Evolutionary conservation across 2,888 invertebrate genomes (phyloP).

Genomic region (Caenorhabditis sp.): DNA sequence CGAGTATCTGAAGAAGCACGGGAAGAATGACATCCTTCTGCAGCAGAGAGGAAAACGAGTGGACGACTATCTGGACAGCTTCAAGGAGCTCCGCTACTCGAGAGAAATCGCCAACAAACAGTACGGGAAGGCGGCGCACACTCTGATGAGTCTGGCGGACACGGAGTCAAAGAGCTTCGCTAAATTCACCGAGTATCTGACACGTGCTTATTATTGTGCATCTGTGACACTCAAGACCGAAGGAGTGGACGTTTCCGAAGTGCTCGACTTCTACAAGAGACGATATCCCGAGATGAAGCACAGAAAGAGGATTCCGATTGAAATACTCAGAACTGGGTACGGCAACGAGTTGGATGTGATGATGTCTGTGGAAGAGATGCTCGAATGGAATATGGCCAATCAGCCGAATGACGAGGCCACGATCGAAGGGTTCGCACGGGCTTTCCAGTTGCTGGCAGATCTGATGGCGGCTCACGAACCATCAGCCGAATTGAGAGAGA

Average conservation of each 20-base stretch:
- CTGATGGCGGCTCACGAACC: constrained; percentile 18
- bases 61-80: constrained; percentile 51
- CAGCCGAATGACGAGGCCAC: constrained; percentile 41
- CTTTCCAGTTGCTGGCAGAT: constrained; percentile 47
- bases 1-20: constrained; percentile 44
- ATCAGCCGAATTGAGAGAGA: constrained; percentile 20
- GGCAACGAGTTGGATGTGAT: constrained; percentile 46
- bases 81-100: constrained; percentile 51
- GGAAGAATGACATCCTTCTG: constrained; percentile 36
- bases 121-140: constrained; percentile 50
- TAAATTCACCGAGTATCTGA: constrained; percentile 35
- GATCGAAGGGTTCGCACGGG: constrained; percentile 38
- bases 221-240: neutral
- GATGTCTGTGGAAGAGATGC: constrained; percentile 56
- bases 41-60: constrained; percentile 46
- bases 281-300: constrained; percentile 48
- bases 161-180: constrained; percentile 44
- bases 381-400: constrained; percentile 49
- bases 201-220: constrained; percentile 40
- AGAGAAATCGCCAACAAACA: constrained; percentile 52
- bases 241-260: constrained; percentile 13
- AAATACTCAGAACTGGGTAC: constrained; percentile 26
- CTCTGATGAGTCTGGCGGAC: constrained; percentile 54
- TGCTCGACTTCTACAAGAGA: constrained; percentile 42
- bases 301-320: constrained; percentile 44